Conservation (phyloP, 2,888 invertebrate species). For the Allophyes oxyacanthae region DNA sequence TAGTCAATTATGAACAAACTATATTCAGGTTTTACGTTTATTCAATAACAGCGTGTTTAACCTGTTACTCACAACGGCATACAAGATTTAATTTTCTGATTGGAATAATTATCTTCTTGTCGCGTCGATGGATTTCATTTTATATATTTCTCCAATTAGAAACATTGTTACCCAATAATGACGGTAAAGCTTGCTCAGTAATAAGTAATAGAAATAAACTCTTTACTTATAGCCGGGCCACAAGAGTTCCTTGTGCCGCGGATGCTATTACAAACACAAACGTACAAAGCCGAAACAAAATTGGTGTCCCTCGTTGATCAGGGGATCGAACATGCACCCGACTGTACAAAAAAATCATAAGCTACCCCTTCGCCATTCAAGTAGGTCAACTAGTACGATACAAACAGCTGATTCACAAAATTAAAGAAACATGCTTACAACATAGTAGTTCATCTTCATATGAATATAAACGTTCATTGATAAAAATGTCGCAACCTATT, state of each 20-base stretch:
- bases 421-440: slow-evolving; percentile 1
- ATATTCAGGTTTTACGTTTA: no score
- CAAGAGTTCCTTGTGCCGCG: not conserved
- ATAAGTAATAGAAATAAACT: not conserved
- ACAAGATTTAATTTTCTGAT: no score
- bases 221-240: not conserved
- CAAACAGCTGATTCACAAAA: slow-evolving; percentile 25
- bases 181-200: not conserved
- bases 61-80: no score
- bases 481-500: slow-evolving; percentile 34
- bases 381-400: slow-evolving; percentile 24
- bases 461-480: slow-evolving; percentile 19
- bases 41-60: no score
- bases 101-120: no score
- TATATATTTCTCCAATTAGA: no score
- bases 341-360: no score
- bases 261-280: not conserved
- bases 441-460: slow-evolving; percentile 5
- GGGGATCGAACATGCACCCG: slow-evolving; percentile 12
- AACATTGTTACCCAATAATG: no score
- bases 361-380: slow-evolving; percentile 15
- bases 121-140: no score
- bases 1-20: no score
- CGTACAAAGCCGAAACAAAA: not conserved
- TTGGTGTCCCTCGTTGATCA: slow-evolving; percentile 1